Base-by-base conservation (phyloP, 2,888 invertebrate species). In the Hypena proboscidalis region DNA sequence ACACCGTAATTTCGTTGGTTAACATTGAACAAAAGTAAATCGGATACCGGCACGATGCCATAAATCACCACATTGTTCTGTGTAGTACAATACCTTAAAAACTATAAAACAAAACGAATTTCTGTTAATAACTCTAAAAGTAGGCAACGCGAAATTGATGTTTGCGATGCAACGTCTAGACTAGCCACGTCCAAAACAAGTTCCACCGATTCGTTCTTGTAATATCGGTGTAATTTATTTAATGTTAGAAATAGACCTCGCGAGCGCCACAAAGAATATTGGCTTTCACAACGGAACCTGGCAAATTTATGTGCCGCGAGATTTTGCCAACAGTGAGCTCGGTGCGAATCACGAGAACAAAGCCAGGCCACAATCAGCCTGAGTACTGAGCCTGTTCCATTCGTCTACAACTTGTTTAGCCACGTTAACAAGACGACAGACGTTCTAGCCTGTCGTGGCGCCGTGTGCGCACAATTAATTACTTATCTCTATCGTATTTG, bases 181-280 rank as follows among this genome's bases (percentile, higher is more conserved):
- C 61, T 73, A 80, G 83, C 84, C 83, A 83, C 85, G 85, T 85
- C 80, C 79, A 79, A 75, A 85, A 84, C 86, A 77, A 83, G 85
- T 87, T 85, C 77, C 65, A 64, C 76, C 78, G 85, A 88, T 88
- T 87, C 85, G 87, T 87, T 90, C 85, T 86, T 83, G 89, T 90
- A 86, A 90, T 90, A 89, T 87, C 84, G 65, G 74, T 77, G 84
- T 88, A 88, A 90, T 89, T 90, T 90, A 90, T 90, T 89, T 90
- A 88, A 90, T 90, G 87, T 87, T 87, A 83, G 84, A 87, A 88
- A 87, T 83, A 86, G 80, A 88, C 79, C 79, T 83, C 80, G 85
- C 81, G 73, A 83, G 74, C 77, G 74, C 83, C 74, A 83, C 89
- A 89, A 90, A 89, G 89, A 90, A 90, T 90, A 88, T 89, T 89